Percentiles rank a stretch among this genome's conserved stretches.
These are phyloP conservation scores for Lymantria dispar DNA, from an alignment of 2,888 invertebrate species.

Conservation along the genomic window DNA sequence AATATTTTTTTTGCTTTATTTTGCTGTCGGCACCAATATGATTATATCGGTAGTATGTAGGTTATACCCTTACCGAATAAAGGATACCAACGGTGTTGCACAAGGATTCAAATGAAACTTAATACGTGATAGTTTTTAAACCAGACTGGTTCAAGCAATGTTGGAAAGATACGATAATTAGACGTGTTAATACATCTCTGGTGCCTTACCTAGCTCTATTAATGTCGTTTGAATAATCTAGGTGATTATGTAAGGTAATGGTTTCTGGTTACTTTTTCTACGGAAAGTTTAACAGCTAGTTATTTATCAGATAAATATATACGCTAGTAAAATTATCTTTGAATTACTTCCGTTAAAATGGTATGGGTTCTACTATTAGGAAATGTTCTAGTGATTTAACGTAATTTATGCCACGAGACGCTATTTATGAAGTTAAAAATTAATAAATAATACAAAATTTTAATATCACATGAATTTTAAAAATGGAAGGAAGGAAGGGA, in stretches of 20 bases:
- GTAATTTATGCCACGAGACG: no score
- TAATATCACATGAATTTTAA: no score
- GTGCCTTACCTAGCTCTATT: background rate
- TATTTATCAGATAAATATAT: no score
- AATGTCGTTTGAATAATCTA: background rate
- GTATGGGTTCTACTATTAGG: no score
- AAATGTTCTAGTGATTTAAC: no score
- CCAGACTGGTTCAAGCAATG: background rate
- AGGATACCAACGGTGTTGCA: constrained; percentile 44
- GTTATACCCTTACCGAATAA: constrained; percentile 52
- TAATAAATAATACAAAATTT: no score
- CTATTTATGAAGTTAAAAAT: no score
- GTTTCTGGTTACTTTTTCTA: background rate
- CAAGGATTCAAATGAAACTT: constrained; percentile 29
- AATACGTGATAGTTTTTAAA: constrained; percentile 11
- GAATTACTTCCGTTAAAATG: no score
- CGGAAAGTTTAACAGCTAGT: no score
- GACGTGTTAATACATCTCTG: background rate
- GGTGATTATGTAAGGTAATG: background rate
- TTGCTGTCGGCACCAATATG: constrained; percentile 13
- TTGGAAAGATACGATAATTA: constrained; percentile 3
- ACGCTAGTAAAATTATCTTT: no score
- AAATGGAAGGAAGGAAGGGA: no score
- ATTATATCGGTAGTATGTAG: constrained; percentile 48
- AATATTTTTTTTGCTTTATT: background rate